A percentile compares a stretch with the other conserved stretches of the same genome.
phyloP scores from a whole-genome alignment of 2,797 vertebrate species.

The Enteromius viviparus region DNA sequence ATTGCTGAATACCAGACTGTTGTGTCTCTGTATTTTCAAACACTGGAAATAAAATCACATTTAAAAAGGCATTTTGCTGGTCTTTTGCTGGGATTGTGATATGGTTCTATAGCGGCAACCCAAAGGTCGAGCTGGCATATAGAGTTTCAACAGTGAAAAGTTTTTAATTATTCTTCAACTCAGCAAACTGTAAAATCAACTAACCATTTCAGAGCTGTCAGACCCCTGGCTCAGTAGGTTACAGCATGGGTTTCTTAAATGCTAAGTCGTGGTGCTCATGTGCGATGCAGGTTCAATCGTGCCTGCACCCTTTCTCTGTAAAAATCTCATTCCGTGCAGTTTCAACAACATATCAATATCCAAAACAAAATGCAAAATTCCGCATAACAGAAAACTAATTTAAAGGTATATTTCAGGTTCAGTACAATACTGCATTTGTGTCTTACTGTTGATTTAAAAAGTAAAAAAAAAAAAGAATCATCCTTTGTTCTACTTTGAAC shows the following conservation, averaged over 20 bases:
- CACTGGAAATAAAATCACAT: background rate
- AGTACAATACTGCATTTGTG: background rate
- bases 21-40: background rate
- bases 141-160: background rate
- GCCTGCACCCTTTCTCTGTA: too few relatives aligned
- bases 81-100: background rate
- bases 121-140: constrained; percentile 32
- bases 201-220: background rate
- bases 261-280: background rate
- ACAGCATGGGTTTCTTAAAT: background rate
- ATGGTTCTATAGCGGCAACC: background rate
- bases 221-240: background rate
- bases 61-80: background rate
- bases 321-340: background rate
- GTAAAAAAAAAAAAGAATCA: background rate
- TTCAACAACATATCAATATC: background rate
- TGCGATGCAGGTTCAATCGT: background rate
- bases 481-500: background rate
- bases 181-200: constrained; percentile 1
- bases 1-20: background rate
- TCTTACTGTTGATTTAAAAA: background rate
- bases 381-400: background rate
- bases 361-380: background rate
- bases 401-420: background rate
- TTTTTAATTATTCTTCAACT: background rate